A percentile compares a stretch with the other conserved stretches of the same genome.
phyloP scores from a whole-genome alignment of 2,113 vertebrate genomes.

The Clarias magur region DNA sequence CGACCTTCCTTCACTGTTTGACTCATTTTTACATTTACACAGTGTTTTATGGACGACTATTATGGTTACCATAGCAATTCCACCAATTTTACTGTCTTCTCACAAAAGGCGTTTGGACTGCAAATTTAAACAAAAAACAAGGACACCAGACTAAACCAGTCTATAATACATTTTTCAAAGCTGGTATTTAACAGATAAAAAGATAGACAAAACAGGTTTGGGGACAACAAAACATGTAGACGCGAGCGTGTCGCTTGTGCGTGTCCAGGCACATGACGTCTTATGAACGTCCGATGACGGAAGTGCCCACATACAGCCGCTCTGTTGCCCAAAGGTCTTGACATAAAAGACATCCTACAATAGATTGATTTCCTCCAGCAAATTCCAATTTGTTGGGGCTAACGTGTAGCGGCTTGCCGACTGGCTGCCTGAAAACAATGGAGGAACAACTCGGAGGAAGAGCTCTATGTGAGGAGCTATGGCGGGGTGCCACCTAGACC shows the following conservation, averaged over 20 bases:
- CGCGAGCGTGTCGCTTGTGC: background rate
- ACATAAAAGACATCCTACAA: conserved; percentile 7
- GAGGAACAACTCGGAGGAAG: background rate
- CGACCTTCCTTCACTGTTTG: conserved; percentile 73
- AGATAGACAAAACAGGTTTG: conserved; percentile 51
- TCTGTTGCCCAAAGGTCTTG: background rate
- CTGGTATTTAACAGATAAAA: conserved; percentile 61
- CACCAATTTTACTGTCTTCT: conserved; percentile 66
- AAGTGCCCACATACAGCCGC: background rate
- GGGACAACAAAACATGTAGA: conserved; percentile 14
- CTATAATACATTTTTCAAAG: conserved; percentile 13
- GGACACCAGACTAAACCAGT: conserved; percentile 7
- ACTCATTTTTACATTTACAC: conserved; percentile 78
- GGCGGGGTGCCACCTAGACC: background rate
- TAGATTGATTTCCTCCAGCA: background rate
- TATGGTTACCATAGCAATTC: conserved; percentile 76
- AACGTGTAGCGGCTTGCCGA: conserved; percentile 1
- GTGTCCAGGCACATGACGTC: background rate
- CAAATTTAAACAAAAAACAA: conserved; percentile 65
- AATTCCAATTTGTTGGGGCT: conserved; percentile 1
- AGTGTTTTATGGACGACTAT: conserved; percentile 76
- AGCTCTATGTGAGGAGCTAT: background rate
- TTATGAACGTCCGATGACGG: background rate
- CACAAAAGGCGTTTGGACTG: conserved; percentile 38
- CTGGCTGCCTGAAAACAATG: conserved; percentile 15